Evolutionary conservation across 2,797 vertebrate genomes (phyloP), one percentile per base, ranked within the genome.

Genomic region (Artibeus lituratus): DNA sequence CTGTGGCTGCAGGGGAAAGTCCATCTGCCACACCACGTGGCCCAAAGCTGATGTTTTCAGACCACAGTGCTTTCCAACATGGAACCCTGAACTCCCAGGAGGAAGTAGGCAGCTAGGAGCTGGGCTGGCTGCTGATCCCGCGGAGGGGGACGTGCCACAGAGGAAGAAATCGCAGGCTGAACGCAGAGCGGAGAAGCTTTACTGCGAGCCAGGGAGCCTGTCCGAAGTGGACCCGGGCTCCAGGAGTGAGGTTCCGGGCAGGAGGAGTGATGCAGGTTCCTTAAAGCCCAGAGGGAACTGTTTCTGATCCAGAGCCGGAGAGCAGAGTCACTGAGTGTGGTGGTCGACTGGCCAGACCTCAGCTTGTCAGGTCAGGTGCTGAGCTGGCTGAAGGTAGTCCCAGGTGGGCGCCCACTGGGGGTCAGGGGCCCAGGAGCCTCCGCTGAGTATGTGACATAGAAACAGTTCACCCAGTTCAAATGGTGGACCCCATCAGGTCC

Each of bases 91-190:
- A 35, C 49, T 2, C 35, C 18, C 5, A 55, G 53, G 53, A 55
- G 51, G 29, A 9, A 44, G 35, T 19, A 32, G 9, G 15, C 35
- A 6, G 90, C 35, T 32, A 1, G 7, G 51, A 2, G 3, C 37
- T 32, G 42, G 70, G 42, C 49, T 14, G 7, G 19, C 57, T 3
- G 35, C 78, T 24, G 26, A 3, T 18, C 55, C 29, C 0, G 16
- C 0, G 2, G 44, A 29, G 22, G 67, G 10, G 4, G 6, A 26
- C 4, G 0, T 0, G 18, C 51, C n/a, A 2, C 4, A 47, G 35
- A 5, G 7, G 55, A 24, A 18, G 32, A 57, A 49, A 12, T 0
- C 10, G 6, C 7, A 62, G 53, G 4, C 0, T 8, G 59, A 51
- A 22, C 5, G 4, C 39, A 0, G 8, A n/a, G 47, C 6, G n/a